Evolutionary conservation across 2,113 vertebrate genomes (phyloP), one percentile per base, ranked within the genome.

Genomic region (Centropristis striata): DNA sequence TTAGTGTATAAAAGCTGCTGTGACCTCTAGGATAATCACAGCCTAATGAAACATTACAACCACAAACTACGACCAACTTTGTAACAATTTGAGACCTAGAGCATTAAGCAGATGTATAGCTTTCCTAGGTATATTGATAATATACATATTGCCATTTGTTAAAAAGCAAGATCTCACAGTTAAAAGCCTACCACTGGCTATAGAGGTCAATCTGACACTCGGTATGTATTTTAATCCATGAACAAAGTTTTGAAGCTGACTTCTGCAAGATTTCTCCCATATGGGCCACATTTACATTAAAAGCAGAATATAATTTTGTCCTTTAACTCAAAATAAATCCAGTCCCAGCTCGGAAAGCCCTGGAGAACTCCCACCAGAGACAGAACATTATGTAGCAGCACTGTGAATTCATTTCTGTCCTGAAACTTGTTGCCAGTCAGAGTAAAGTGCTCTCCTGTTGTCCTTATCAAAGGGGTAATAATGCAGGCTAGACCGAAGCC

Each of bases 381-480:
- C 50, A 36, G 2, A 68, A 59, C 53, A 59, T 57, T 15, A 41
- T 39, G 71, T 55, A 49, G 53, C 46, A 68, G 16, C 8, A 11
- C 51, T 51, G 28, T 41, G 49, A 25, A 50, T 74, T 78, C 3
- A 27, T 54, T 47, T 63, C 27, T 79, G n/a, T n/a, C 46, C 41
- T 60, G 57, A 42, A 59, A 79, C 53, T 25, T 58, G 47, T 69
- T 69, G 80, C 36, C 51, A 77, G 67, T 75, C 11, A 3, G 23
- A 28, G 2, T 53, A 11, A 81, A 79, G 71, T 25, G 42, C 36
- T 49, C 37, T 68, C 66, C 63, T 51, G 55, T 78, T 59, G 79
- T 89, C 41, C 54, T 59, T 41, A 74, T 80, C 72, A 73, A 75
- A 70, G 55, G 66, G 53, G 53, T 71, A 78, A 82, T 84, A 41